phyloP scores from a whole-genome alignment of 2,797 vertebrate genomes.

The Passerculus sandwichensis region DNA sequence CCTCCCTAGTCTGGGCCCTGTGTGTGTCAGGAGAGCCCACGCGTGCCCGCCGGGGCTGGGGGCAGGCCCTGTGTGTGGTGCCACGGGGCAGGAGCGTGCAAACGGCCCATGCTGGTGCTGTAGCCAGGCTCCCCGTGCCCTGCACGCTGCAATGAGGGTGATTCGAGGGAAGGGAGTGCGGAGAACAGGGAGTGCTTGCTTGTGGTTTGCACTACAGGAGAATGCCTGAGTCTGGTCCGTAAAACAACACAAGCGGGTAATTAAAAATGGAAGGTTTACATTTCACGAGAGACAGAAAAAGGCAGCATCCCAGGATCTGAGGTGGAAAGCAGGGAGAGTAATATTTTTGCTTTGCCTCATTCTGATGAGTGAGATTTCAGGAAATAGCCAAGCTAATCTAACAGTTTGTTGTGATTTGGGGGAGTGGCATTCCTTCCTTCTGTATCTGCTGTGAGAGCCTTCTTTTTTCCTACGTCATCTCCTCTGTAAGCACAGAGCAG shows the following conservation, averaged over 20 bases:
- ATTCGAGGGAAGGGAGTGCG: background rate
- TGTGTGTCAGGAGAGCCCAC: too few species aligned
- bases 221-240: background rate
- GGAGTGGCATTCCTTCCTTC: background rate
- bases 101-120: too few species aligned
- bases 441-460: background rate
- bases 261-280: background rate
- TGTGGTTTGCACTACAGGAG: background rate
- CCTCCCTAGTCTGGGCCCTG: background rate
- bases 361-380: background rate
- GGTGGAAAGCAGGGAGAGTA: background rate
- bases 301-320: background rate
- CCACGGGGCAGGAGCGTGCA: rapidly evolving
- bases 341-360: background rate
- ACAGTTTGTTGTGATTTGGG: background rate
- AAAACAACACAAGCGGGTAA: background rate
- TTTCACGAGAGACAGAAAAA: background rate
- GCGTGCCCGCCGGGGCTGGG: rapidly evolving
- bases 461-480: background rate
- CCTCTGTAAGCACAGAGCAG: background rate
- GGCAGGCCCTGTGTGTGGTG: background rate
- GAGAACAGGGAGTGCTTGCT: background rate
- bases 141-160: too few species aligned
- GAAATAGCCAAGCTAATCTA: background rate
- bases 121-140: rapidly evolving